Base-by-base conservation (phyloP, 1,140 invertebrate genomes). In the Holotrichia oblita region DNA sequence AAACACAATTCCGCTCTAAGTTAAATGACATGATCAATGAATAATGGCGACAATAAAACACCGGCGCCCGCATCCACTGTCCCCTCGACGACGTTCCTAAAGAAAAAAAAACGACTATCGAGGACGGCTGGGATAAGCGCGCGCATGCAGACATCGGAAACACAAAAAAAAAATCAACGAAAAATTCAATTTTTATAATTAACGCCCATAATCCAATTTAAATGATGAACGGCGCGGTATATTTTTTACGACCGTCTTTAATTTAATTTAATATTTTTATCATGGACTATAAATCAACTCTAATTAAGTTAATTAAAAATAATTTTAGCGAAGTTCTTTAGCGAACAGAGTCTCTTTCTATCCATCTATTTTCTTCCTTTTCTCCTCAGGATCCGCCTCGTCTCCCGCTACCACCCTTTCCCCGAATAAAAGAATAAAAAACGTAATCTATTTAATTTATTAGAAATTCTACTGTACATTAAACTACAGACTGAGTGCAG, bases 261-360 rank as follows among this genome's bases (percentile, higher is more conserved):
- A 86, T 86, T 86, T 84, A 83, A 86, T 87, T 85, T 85, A 84
- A 85, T 86, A 86, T 86, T 87, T 85, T 86, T 85, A 85, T 85
- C 84, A 81, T 81, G 61, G 80, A 83, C 84, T 85, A 86, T 87
- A 86, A 87, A 86, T 86, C 85, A 86, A 85, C 84, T 83, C 83
- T 85, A 87, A 87, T 87, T 87, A 85, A 85, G 77, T 87, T 86
- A 86, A 87, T 86, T 87, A 85, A 86, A 87, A 87, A 85, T 85
- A 85, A 86, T 86, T 86, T 85, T 78, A 81, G 81, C 82, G 78
- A 83, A 82, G 73, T 82, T 84, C 81, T 84, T 83, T 81, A 80
- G 82, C 80, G 80, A 34, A 17, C 48, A 55, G 27, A 34, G 27
- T 34, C 27, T 34, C 27, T 34, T 34, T 34, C 27, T 34, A 34